Base-by-base conservation (phyloP, 2,888 invertebrate genomes). In the Scaeva pyrastri region DNA sequence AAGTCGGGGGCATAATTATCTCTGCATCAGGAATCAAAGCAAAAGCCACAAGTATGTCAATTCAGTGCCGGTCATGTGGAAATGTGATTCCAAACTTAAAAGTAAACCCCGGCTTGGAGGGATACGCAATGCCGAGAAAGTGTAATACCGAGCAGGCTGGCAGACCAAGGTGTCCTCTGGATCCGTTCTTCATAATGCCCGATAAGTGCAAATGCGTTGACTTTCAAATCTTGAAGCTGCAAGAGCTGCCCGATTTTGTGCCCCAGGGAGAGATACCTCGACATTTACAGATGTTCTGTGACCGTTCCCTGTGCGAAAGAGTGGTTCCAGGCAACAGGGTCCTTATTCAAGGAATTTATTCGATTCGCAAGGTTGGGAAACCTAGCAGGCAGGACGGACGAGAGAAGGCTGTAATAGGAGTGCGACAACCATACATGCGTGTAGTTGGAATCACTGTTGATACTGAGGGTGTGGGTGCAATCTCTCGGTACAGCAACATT, bases 181-280 rank as follows among this genome's bases (percentile, higher is more conserved):
- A 99, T 93, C 99, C 99, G 1, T 99, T 97, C 92, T 98, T 98
- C 92, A 98, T 99, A 87, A 96, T 99, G 92, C 99, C 99, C 16
- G 99, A 99, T 91, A 98, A 98, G 93, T 99, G 99, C 92, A 95
- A 95, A 88, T 99, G 99, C 92, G 97, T 99, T 26, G 99, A 99
- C 93, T 99, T 98, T 91, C 99, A 99, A 95, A 96, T 97, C 0
- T 92, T 99, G n/a, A 99, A 99, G 92, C 93, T 99, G 12, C 99
- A 99, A 94, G 99, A 99, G 93, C 93, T 97, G 21, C 98, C 98
- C 0, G 99, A 99, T 91, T 95, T 95, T 87, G 96, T 98, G 7
- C 93, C 93, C 0, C 98, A 99, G 90, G 99, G 99, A 58, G 99
- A 99, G 93, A 97, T 99, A 94, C 99, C 99, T 0, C 95, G 99